Evolutionary conservation across 2,888 invertebrate genomes (phyloP).

Genomic region (Tetragnatha montana): DNA sequence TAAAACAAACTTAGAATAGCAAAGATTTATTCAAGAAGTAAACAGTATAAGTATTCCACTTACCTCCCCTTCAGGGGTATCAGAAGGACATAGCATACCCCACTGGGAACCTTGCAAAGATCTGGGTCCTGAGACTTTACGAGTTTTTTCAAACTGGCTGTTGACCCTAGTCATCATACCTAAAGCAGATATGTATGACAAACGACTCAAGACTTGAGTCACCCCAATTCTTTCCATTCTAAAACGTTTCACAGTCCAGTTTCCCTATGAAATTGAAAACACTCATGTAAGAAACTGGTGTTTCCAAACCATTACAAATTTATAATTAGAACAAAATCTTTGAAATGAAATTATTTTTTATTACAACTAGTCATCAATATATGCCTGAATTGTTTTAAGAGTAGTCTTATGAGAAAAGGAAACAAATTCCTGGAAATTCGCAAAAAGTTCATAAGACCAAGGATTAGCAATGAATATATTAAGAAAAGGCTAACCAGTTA

Average conservation of each 20-base stretch:
- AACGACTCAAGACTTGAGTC: slow-evolving; percentile 94
- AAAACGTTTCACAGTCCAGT: slow-evolving; percentile 99
- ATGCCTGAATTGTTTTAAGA: not conserved
- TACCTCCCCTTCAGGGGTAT: slow-evolving; percentile 98
- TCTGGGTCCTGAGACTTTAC: slow-evolving; percentile 98
- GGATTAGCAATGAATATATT: too few relatives aligned
- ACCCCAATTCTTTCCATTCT: slow-evolving; percentile 99
- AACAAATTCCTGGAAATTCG: too few relatives aligned
- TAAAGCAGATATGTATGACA: slow-evolving; percentile 97
- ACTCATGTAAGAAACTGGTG: not conserved
- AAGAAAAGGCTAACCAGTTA: too few relatives aligned
- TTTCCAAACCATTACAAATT: too few relatives aligned
- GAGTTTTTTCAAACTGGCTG: slow-evolving; percentile 98
- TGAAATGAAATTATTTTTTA: not conserved
- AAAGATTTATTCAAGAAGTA: too few relatives aligned
- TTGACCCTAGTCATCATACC: slow-evolving; percentile 99
- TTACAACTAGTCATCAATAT: not conserved
- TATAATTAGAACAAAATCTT: not conserved
- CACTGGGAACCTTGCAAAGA: slow-evolving; percentile 98
- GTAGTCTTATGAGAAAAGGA: not conserved
- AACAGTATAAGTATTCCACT: too few relatives aligned
- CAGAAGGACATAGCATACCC: slow-evolving; percentile 99
- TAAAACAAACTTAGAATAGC: too few relatives aligned
- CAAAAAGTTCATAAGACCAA: too few relatives aligned
- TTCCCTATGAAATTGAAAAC: slow-evolving; percentile 81